Base-by-base conservation (phyloP, 2,888 invertebrate species). In the Octonoba sinensis region DNA sequence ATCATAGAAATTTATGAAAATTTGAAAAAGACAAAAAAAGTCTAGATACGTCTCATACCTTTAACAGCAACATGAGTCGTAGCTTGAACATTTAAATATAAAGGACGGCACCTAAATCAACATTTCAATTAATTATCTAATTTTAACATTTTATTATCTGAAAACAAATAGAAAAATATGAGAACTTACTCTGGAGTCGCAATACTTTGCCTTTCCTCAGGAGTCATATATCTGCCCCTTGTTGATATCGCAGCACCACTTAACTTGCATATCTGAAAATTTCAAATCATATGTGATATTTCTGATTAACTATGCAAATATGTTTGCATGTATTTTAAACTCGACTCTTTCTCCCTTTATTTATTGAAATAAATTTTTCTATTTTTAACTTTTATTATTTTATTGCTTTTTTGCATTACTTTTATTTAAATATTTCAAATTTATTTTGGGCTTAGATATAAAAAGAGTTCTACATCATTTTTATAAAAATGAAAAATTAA, bases 181-280 rank as follows among this genome's bases (percentile, higher is more conserved):
- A 66, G 59, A 22, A 71, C 82, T 60, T 67, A 82, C 82, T 82
- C 82, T 16, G 82, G 71, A 47, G 62, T 85, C 22, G 88, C 88
- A 85, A 89, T 90, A 75, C 89, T 88, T 70, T 88, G 86, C 76
- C 89, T 90, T 76, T 91, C 91, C 82, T 90, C 90, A 70, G 89
- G 89, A 36, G 89, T 89, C 89, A 91, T 90, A 84, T 90, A 91
- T 72, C 91, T 88, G 6, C 91, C 91, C 78, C 91, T 89, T 1
- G 91, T 91, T 1, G 91, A 91, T 18, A 91, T 91, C 51, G 91
- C 91, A 75, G 91, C 91, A 72, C 91, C 91, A 89, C 88, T 86
- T 85, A 87, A 86, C 85, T 88, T 88, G 62, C 88, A 88, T 77
- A 89, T 88, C 88, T 88, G 84, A 3, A 85, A 67, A 2, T 36